Evolutionary conservation across 2,888 invertebrate genomes (phyloP).

Genomic region (Heliothis peltigera): DNA sequence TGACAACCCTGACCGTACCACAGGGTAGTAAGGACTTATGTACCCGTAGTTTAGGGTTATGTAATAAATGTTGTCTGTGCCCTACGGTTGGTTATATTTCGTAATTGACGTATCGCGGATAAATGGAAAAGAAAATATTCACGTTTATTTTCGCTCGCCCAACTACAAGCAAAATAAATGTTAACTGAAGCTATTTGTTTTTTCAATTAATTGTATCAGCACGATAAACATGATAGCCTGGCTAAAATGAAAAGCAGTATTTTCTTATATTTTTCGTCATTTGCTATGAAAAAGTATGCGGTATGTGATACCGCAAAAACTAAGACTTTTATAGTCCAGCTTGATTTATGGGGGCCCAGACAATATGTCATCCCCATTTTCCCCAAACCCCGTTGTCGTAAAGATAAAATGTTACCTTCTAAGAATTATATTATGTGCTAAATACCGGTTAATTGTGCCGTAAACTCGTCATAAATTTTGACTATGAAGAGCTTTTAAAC

Average conservation of each 20-base stretch:
- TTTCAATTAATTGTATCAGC: slow-evolving; percentile 3
- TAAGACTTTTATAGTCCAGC: slow-evolving; percentile 21
- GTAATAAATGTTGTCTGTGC: slow-evolving; percentile 37
- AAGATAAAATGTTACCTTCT: slow-evolving; percentile 18
- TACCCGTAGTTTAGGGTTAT: slow-evolving; percentile 36
- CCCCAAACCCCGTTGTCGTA: slow-evolving; percentile 13
- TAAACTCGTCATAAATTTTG: slow-evolving; percentile 43
- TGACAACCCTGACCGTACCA: slow-evolving; percentile 46
- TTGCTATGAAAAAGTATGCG: slow-evolving; percentile 22
- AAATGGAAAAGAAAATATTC: slow-evolving; percentile 24
- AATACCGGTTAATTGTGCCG: slow-evolving; percentile 39
- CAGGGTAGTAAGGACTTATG: slow-evolving; percentile 33
- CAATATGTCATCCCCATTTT: slow-evolving; percentile 36
- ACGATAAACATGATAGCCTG: background rate
- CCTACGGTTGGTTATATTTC: slow-evolving; percentile 8
- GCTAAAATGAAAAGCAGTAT: background rate
- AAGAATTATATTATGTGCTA: slow-evolving; percentile 39
- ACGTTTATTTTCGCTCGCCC: slow-evolving; percentile 1
- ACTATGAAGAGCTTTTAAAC: slow-evolving; percentile 41
- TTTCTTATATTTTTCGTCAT: slow-evolving; percentile 17
- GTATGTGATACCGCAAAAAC: slow-evolving; percentile 26
- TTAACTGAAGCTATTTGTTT: slow-evolving; percentile 14
- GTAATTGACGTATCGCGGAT: slow-evolving; percentile 26
- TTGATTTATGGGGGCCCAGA: slow-evolving; percentile 45
- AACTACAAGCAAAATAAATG: background rate